Evolutionary conservation across 2,888 invertebrate species (phyloP), one percentile per base, ranked within the genome.

Genomic region (Polylopha cassiicola): DNA sequence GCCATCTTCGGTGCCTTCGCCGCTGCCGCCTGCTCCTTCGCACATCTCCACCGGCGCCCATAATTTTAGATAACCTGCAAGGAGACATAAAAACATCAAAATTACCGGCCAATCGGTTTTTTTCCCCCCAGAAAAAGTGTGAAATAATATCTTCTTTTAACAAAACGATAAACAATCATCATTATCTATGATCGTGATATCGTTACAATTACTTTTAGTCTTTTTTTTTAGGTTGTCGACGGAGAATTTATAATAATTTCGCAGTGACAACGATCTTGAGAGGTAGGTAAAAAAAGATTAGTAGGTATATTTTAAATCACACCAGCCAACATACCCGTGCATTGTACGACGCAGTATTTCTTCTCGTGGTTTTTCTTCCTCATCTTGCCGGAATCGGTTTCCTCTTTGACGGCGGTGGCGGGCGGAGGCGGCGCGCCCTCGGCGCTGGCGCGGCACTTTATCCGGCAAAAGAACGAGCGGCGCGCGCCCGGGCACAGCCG

Each of bases 401-500:
- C 94, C 60, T 94, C 93, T 72, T 95, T 95, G 43, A 92, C 87
- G 10, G 36, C 31, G 16, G 26, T 13, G 9, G 47, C 1, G 14
- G 24, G 16, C 7, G 3, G 24, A 3, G n/a, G 18, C 3, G 20
- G 7, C 15, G 26, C 18, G 10, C 13, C 3, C 2, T 77, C 58
- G 4, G 86, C 70, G 2, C 30, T 2, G 11, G 29, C 33, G 70
- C 93, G 93, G 58, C 91, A 90, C 73, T 96, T 97, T 92, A 97
- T 97, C 44, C 97, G 90, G 67, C 97, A 98, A 75, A 95, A 95
- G 74, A 98, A 98, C 0, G 96, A 96, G 20, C 98, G 88, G 2
- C 97, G 86, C 0, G 96, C 94, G 3, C 98, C 98, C 0, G 96
- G 93, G 67, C 95, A 93, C 5, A 97, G 81, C 14, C 92, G 88